Evolutionary conservation across 2,113 vertebrate genomes (phyloP), one percentile per base, ranked within the genome.

Genomic region (Tupaia tana): DNA sequence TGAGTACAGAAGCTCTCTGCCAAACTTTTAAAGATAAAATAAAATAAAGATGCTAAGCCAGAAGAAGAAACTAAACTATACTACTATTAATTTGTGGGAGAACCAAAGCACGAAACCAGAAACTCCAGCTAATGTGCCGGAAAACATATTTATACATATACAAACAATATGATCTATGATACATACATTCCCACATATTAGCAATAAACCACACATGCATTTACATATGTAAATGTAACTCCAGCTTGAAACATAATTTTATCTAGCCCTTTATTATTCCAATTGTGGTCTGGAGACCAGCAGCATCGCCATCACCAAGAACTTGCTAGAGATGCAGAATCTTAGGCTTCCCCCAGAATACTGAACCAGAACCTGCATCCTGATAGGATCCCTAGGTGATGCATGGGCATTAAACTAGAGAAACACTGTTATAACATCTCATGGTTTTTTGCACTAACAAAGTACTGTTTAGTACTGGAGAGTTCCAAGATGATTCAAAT

Each of bases 361-460:
- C 10, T 58, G 64, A 79, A 66, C 86, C n/a, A 54, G 31, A 91
- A 11, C 14, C 16, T 84, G 34, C 14, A 71, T 16, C 9, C 31
- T 71, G 56, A 86, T 64, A 89, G 31, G 52, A 82, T 71, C 85
- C 31, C 69, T 12, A 52, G 88, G 11, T 61, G 52, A 81, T 80
- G 85, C 64, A 59, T 34, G 56, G 14, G 15, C 43, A 83, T 77
- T 66, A 34, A 54, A 80, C 89, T 85, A 93, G 71, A 77, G 56
- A 91, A 77, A 11, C 24, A 29, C 14, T 80, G 24, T 78, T 95
- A 22, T 66, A 81, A 63, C 22, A 58, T 29, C 82, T 61, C 18
- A 7, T 31, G 43, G 19, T 70, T 89, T 91, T 91, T 27, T 71
- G 16, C 89, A 56, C 56, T 96, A 88, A 90, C 61, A 66, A 86